A percentile compares a stretch with the other conserved stretches of the same genome.
phyloP scores from a whole-genome alignment of 2,888 invertebrate species.

The Euproctis similis region DNA sequence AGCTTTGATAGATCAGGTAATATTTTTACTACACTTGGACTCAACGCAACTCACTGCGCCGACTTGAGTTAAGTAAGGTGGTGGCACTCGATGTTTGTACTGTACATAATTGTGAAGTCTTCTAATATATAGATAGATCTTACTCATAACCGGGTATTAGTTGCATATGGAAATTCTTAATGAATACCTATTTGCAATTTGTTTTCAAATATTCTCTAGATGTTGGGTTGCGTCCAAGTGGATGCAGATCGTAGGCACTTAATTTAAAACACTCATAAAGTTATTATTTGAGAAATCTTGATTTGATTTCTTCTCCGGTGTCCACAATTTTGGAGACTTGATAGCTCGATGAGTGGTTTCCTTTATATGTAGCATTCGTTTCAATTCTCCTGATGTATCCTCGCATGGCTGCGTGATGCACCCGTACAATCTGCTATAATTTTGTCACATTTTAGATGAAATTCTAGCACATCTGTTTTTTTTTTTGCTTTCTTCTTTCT shows the following conservation, averaged over 20 bases:
- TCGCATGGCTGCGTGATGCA: slow-evolving; percentile 32
- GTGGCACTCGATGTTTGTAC: slow-evolving; percentile 23
- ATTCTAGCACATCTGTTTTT: slow-evolving; percentile 32
- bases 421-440: slow-evolving; percentile 30
- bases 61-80: slow-evolving; percentile 30
- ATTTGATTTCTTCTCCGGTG: slow-evolving; percentile 5
- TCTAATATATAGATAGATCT: slow-evolving; percentile 1
- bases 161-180: slow-evolving; percentile 17
- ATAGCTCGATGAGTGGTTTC: slow-evolving; percentile 34
- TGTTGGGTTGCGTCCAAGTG: slow-evolving; percentile 71
- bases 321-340: slow-evolving; percentile 4
- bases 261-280: slow-evolving; percentile 45
- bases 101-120: slow-evolving; percentile 15
- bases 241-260: slow-evolving; percentile 53
- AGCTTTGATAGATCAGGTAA: slow-evolving; percentile 77
- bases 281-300: slow-evolving; percentile 29
- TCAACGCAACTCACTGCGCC: slow-evolving; percentile 45
- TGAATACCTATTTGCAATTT: slow-evolving; percentile 5
- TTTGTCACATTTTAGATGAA: slow-evolving; percentile 19
- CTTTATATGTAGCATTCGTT: slow-evolving; percentile 27
- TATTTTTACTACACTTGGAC: slow-evolving; percentile 58
- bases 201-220: slow-evolving; percentile 28
- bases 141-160: slow-evolving; percentile 17
- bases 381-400: slow-evolving; percentile 21
- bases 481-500: slow-evolving; percentile 54